Conservation (phyloP, 2,797 vertebrate genomes). For the Diceros bicornis region DNA sequence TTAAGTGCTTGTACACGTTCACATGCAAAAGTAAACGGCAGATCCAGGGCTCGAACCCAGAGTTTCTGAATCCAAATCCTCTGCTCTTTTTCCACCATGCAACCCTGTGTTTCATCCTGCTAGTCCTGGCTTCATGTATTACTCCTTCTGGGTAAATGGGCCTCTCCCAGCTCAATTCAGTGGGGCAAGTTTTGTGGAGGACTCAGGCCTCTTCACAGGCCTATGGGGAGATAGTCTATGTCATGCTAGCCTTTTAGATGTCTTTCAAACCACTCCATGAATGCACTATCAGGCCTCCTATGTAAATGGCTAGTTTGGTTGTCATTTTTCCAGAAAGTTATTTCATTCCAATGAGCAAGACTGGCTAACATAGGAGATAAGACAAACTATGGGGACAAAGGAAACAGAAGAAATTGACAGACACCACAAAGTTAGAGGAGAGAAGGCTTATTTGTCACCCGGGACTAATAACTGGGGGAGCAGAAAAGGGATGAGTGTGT, state of each 20-base stretch:
- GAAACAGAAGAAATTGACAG: slow-evolving; percentile 53
- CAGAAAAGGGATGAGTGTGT: neutral
- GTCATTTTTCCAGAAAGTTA: neutral
- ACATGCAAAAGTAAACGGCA: neutral
- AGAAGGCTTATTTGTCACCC: neutral
- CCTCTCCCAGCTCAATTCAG: neutral
- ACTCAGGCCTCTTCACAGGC: neutral
- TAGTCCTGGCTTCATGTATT: rapidly evolving
- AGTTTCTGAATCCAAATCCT: neutral
- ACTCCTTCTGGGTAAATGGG: neutral
- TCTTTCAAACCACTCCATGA: neutral
- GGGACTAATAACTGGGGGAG: neutral
- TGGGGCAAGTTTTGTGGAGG: neutral
- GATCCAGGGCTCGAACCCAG: neutral
- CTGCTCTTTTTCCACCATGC: rapidly evolving
- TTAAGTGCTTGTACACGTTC: neutral
- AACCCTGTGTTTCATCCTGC: neutral
- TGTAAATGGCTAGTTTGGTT: neutral
- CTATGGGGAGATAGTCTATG: neutral
- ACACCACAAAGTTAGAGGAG: slow-evolving; percentile 33
- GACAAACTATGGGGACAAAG: neutral
- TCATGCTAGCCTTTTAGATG: neutral
- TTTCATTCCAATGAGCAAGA: neutral
- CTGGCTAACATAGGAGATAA: neutral
- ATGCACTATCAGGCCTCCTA: neutral